Evolutionary conservation across 37 sponge, comb jelly and placozoan species (phyloP), one percentile per base, ranked within the genome.

Genomic region (Mnemiopsis leidyi): DNA sequence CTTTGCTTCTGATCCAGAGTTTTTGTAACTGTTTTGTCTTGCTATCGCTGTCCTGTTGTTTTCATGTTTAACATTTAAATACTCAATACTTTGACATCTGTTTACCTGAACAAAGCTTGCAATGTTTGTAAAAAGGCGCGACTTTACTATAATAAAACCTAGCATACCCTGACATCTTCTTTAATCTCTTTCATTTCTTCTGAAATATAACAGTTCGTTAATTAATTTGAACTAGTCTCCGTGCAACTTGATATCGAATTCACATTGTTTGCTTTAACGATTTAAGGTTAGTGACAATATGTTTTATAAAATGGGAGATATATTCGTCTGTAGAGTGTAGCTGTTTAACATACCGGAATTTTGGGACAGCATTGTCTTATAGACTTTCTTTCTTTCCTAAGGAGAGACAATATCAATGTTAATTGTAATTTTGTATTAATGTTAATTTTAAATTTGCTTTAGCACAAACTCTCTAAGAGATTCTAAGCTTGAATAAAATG

Each of bases 1-100:
- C 90, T 40, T 37, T 38, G 25, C 61, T 40, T 33, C 90, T 38
- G 25, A 85, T 85, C 90, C 90, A 85, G 29, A 85, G 40, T 37
- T 85, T 85, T 37, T 85, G 90, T n/a, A 85, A 40, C 90, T 85
- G 90, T 25, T 85, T 85, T 2, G 90, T 85, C 32, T 77, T 77
- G 33, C 32, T 77, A 21, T 33, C 20, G 33, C 33, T 77, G 32
- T 77, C 79, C 79, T 77, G 79, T 48, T 18, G 13, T 13, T 5
- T 48, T 48, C 13, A 48, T 48, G 5, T 48, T 48, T 48, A 13
- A 18, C 13, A 48, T 13, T 48, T 48, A 48, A 18, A 48, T 5
- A 48, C 5, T 5, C 61, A 48, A 13, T 48, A 48, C 9, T 48
- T 48, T 48, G 9, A 48, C 61, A 18, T 48, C 5, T 48, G 13